Percentiles rank a stretch among this genome's conserved stretches.
Conservation (phyloP, 2,797 vertebrate species). For the Acestrorhynchus altus region DNA sequence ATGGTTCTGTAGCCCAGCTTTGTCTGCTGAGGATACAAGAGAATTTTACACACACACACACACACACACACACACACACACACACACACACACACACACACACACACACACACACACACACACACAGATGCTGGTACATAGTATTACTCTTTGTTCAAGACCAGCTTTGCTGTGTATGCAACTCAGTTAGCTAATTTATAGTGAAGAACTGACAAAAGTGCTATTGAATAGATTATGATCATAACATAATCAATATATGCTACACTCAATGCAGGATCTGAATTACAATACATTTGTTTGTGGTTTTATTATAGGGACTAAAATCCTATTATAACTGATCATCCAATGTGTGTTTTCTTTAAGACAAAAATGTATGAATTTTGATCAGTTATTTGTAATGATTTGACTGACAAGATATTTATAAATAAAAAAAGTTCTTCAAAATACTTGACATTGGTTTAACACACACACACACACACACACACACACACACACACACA, state of each 20-base stretch:
- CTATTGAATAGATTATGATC: constrained; percentile 24
- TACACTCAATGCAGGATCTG: neutral
- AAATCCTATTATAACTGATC: no score
- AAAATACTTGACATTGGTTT: no score
- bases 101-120: constrained; percentile 29
- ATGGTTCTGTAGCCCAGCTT: constrained; percentile 1
- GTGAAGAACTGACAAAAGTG: neutral
- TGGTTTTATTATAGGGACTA: no score
- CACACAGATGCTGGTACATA: neutral
- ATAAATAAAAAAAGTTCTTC: no score
- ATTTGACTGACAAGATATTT: no score
- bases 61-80: constrained; percentile 20
- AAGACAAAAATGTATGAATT: no score
- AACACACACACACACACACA: no score
- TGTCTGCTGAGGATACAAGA: constrained; percentile 15
- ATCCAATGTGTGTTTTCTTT: no score
- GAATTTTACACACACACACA: constrained; percentile 30
- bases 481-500: no score
- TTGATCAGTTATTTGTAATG: no score
- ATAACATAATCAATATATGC: constrained; percentile 4
- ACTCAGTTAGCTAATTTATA: neutral
- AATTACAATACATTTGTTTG: no score
- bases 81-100: constrained; percentile 32
- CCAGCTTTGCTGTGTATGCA: constrained; percentile 17
- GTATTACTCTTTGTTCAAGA: constrained; percentile 26